phyloP scores from a whole-genome alignment of 2,797 vertebrate species.

The Xiphophorus birchmanni region DNA sequence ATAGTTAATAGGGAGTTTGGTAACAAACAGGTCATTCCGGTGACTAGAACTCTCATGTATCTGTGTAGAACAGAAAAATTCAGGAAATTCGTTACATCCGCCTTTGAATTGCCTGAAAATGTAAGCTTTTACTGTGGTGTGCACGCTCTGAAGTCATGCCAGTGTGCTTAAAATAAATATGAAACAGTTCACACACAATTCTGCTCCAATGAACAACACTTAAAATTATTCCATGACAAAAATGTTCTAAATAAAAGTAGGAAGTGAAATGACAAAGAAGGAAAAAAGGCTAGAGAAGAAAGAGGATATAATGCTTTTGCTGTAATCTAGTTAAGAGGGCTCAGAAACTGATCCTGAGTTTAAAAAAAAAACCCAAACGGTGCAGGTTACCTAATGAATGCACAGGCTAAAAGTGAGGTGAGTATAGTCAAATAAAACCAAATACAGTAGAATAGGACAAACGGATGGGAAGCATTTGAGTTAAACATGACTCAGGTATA shows the following conservation, averaged over 20 bases:
- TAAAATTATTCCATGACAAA: not conserved
- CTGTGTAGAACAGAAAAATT: slow-evolving; percentile 11
- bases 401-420: slow-evolving; percentile 46
- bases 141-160: not conserved
- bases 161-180: not conserved
- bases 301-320: slow-evolving; percentile 69
- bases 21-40: slow-evolving; percentile 71
- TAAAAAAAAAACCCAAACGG: slow-evolving; percentile 24
- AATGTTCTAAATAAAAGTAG: not conserved
- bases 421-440: slow-evolving; percentile 46
- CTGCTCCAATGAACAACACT: not conserved
- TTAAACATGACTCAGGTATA: slow-evolving; percentile 6
- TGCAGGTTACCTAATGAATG: slow-evolving; percentile 62
- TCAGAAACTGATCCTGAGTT: slow-evolving; percentile 74
- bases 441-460: not conserved
- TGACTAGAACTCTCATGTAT: slow-evolving; percentile 51
- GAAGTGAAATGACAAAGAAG: slow-evolving; percentile 6
- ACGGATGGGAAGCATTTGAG: not conserved
- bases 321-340: slow-evolving; percentile 69
- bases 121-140: not conserved
- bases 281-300: slow-evolving; percentile 47
- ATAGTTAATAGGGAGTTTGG: slow-evolving; percentile 84
- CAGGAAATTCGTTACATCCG: not conserved
- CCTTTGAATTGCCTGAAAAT: not conserved
- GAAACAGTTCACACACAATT: not conserved